phyloP scores from a whole-genome alignment of 2,113 vertebrate species.

The Puffinus mauretanicus region DNA sequence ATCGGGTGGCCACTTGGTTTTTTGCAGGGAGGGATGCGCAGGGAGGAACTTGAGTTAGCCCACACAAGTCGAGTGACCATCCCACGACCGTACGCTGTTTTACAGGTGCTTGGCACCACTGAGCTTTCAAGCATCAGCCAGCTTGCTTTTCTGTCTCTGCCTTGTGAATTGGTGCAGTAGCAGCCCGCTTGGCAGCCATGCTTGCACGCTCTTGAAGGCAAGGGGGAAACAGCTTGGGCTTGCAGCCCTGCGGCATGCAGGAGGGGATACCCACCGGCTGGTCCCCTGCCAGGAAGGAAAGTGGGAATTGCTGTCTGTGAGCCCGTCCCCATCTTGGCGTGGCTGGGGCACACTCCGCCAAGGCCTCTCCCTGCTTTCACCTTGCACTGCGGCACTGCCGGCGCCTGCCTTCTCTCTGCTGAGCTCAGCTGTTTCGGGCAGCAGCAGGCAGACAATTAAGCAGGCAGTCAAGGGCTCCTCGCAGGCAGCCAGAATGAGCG shows the following conservation, averaged over 20 bases:
- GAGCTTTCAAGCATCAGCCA: background rate
- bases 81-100: background rate
- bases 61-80: background rate
- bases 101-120: too few species aligned
- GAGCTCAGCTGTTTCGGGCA: background rate
- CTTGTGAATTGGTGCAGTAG: accelerated
- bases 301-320: background rate
- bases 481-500: background rate
- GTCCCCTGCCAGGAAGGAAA: background rate
- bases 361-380: background rate
- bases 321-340: background rate
- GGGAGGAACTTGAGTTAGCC: background rate
- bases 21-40: background rate
- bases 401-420: background rate
- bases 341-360: background rate
- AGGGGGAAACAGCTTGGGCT: background rate
- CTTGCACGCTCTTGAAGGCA: accelerated
- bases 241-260: accelerated
- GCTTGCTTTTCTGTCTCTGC: background rate
- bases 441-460: background rate
- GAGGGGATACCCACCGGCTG: background rate
- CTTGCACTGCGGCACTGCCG: background rate
- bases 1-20: background rate
- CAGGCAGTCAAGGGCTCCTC: background rate
- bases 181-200: background rate